Base-by-base conservation (phyloP, 2,888 invertebrate species). In the Cosmorhoe ocellata region DNA sequence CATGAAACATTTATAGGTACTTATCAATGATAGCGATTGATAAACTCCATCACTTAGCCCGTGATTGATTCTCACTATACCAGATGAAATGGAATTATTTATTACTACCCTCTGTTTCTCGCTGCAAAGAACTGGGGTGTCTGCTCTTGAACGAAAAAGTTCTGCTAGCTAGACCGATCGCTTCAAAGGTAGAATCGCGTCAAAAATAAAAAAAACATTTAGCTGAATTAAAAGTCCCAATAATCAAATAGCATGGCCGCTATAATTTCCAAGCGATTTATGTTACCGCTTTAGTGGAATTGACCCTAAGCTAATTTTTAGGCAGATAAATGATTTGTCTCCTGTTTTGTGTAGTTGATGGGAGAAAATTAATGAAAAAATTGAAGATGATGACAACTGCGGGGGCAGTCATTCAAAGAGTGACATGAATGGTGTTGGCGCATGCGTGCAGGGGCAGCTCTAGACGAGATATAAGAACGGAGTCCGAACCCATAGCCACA, bases 371-470 rank as follows among this genome's bases (percentile, higher is more conserved):
- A 42, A 51, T 59, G 57, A 56, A 61, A 61, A 59, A 63, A 62
- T 65, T 60, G 56, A 64, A 64, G 57, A 65, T 59, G 72, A 72
- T 79, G 81, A 81, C 74, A 69, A 74, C 69, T 71, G 76, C 70
- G 76, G 76, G 76, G 86, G 84, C 75, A 81, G 88, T 81, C 89
- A 90, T 89, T 90, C 80, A 87, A 80, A 79, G 72, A 67, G 71
- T 76, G 74, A 77, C 76, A 83, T 89, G 89, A 90, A 84, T 84
- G 82, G 66, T 59, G 34, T 60, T 59, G 62, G 73, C 84, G 83
- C 84, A 88, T 84, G 88, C 84, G 84, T 70, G 69, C 59, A 59
- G 70, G 64, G 63, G 60, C 67, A 67, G 66, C 67, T 63, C 66
- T 65, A 73, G 53, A 66, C 66, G 67, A 76, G 83, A 90, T 90